Percentiles rank a stretch among this genome's conserved stretches.
Evolutionary conservation across 2,113 vertebrate species (phyloP).

Genomic region (Labrus mixtus): DNA sequence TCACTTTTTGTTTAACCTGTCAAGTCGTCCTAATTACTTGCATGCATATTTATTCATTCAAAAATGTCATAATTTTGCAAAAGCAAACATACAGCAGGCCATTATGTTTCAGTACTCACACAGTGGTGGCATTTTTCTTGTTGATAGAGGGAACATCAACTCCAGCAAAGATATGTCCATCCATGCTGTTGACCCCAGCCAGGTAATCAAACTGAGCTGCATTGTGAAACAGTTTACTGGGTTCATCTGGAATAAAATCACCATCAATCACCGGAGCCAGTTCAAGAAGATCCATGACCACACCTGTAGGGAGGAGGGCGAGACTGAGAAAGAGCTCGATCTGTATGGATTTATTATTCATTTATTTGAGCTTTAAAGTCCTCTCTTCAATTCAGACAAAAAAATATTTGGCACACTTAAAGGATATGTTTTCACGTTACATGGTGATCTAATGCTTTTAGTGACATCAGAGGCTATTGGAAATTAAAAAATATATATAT

Average conservation of each 20-base stretch:
- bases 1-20: too few relatives aligned
- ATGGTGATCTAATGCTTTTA: too few relatives aligned
- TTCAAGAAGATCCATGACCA: constrained; percentile 80
- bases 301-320: constrained; percentile 65
- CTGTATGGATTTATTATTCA: too few relatives aligned
- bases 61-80: too few relatives aligned
- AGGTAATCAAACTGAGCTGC: constrained; percentile 86
- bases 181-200: constrained; percentile 87
- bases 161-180: constrained; percentile 85
- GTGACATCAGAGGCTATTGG: too few relatives aligned
- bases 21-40: too few relatives aligned
- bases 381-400: too few relatives aligned
- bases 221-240: constrained; percentile 84
- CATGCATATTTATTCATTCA: too few relatives aligned
- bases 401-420: too few relatives aligned
- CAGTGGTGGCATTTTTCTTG: constrained; percentile 31
- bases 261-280: constrained; percentile 85
- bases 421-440: too few relatives aligned
- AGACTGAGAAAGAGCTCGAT: background rate
- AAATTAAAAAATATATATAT: too few relatives aligned
- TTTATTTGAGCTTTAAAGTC: too few relatives aligned
- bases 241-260: constrained; percentile 87
- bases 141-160: constrained; percentile 85
- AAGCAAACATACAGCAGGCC: background rate
- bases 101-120: constrained; percentile 42